Evolutionary conservation across 2,888 invertebrate species (phyloP).

Genomic region (Melikaiella ostensackeni): DNA sequence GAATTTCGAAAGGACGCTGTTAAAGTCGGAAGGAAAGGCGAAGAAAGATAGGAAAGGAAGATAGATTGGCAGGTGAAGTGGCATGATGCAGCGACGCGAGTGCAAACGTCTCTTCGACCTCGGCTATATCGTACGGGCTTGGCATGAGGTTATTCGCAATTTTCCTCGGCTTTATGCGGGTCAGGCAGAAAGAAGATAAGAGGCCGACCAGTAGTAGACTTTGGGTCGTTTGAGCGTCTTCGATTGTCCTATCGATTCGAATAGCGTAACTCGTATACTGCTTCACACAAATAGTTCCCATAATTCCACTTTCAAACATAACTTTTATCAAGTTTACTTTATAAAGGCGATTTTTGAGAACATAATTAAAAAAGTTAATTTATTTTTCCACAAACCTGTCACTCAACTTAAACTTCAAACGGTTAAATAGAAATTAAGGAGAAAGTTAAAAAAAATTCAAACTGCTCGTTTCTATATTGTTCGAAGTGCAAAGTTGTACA

Average conservation of each 20-base stretch:
- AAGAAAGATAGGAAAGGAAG: constrained; percentile 39
- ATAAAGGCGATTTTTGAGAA: too few relatives aligned
- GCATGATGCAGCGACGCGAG: constrained; percentile 35
- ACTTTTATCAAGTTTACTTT: too few relatives aligned
- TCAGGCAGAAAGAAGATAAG: constrained; percentile 49
- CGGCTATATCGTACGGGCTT: constrained; percentile 21
- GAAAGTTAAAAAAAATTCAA: too few relatives aligned
- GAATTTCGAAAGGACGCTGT: constrained; percentile 37
- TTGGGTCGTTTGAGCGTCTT: constrained; percentile 40
- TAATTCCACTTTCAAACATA: too few relatives aligned
- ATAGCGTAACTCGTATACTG: neutral
- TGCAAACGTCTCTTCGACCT: constrained; percentile 6
- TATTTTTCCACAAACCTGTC: too few relatives aligned
- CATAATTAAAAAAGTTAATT: too few relatives aligned
- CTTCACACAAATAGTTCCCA: too few relatives aligned
- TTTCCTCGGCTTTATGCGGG: constrained; percentile 55
- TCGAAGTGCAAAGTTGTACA: neutral
- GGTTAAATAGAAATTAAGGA: neutral
- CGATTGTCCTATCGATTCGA: constrained; percentile 40
- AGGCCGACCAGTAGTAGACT: constrained; percentile 47
- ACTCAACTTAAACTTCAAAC: neutral
- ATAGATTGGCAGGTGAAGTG: constrained; percentile 49
- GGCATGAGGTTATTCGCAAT: constrained; percentile 53
- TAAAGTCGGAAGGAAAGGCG: constrained; percentile 37
- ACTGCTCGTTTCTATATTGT: neutral